phyloP scores from a whole-genome alignment of 2,113 vertebrate genomes.

The Antennarius striatus region DNA sequence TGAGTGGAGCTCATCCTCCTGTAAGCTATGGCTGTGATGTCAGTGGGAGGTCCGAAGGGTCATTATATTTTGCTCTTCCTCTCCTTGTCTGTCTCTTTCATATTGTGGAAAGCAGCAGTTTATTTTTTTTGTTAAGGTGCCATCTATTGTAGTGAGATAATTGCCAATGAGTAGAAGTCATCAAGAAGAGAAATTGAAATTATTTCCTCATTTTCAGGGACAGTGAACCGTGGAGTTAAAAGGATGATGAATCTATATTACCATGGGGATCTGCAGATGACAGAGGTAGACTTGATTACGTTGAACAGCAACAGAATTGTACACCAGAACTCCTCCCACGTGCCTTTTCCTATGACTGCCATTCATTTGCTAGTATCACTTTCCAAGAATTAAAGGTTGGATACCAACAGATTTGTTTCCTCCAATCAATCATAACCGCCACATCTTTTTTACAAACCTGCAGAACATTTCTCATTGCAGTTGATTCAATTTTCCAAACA shows the following conservation, averaged over 20 bases:
- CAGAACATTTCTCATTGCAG: constrained; percentile 38
- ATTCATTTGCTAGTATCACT: neutral
- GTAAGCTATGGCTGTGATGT: too few species aligned
- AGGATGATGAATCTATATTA: constrained; percentile 71
- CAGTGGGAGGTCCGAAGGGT: too few species aligned
- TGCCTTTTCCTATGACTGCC: constrained; percentile 6
- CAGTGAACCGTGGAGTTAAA: constrained; percentile 68
- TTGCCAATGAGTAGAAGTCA: constrained; percentile 81
- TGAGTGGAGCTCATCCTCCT: neutral
- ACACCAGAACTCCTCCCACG: constrained; percentile 21
- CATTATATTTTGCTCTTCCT: constrained; percentile 3
- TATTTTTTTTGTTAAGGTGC: constrained; percentile 68
- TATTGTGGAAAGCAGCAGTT: constrained; percentile 50
- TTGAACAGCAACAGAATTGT: constrained; percentile 67
- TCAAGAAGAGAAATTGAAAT: constrained; percentile 84
- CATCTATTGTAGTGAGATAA: constrained; percentile 81
- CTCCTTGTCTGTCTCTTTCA: constrained; percentile 30
- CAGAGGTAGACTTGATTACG: constrained; percentile 78
- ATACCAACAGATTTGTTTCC: constrained; percentile 50
- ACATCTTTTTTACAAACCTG: constrained; percentile 45
- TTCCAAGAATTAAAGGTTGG: constrained; percentile 46
- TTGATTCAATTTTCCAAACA: constrained; percentile 69
- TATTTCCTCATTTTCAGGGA: constrained; percentile 79
- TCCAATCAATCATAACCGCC: constrained; percentile 55
- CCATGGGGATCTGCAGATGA: constrained; percentile 72